Base-by-base conservation (phyloP, 2,888 invertebrate genomes). In the Drosophila infuscata region DNA sequence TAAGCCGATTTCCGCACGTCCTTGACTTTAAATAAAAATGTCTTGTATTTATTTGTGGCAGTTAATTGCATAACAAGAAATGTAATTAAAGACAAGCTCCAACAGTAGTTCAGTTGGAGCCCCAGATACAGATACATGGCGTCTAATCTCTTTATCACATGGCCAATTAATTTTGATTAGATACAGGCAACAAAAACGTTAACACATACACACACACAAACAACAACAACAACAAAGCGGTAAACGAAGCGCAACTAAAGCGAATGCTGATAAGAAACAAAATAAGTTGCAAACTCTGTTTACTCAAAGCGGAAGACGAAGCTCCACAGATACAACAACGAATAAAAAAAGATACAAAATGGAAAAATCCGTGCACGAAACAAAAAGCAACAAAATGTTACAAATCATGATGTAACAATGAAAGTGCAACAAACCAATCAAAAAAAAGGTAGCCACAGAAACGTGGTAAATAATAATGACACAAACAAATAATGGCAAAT, bases 91-190 rank as follows among this genome's bases (percentile, higher is more conserved):
- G 41, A 48, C 49, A 25, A 61, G 56, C 71, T 53, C 43, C 9
- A 8, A 43, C 67, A 73, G 59, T 63, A 61, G 63, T 65, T 29
- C 54, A 49, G 17, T 49, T 49, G 17, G 52, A 41, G 49, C 38
- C 30, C 5, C 36, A 20, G 20, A 46, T 46, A 11, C 46, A 51
- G 56, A 17, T 12, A 20, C 43, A 25, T 25, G 29, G 38, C 11
- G 2, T 64, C 72, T 82, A 84, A 85, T 89, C 88, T 82, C 54
- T 82, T 87, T 85, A 85, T 89, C 89, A 84, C 68, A 82, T 29
- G 88, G 74, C 85, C 89, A 85, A 89, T 85, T 89, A 89, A 80
- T 68, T 87, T 77, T 70, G 84, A 87, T 85, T 84, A 82, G 88
- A 83, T 84, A 73, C 80, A 70, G 51, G 36, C 59, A 57, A 46